Evolutionary conservation across 2,113 vertebrate genomes (phyloP).

Genomic region (Anthoscopus minutus): DNA sequence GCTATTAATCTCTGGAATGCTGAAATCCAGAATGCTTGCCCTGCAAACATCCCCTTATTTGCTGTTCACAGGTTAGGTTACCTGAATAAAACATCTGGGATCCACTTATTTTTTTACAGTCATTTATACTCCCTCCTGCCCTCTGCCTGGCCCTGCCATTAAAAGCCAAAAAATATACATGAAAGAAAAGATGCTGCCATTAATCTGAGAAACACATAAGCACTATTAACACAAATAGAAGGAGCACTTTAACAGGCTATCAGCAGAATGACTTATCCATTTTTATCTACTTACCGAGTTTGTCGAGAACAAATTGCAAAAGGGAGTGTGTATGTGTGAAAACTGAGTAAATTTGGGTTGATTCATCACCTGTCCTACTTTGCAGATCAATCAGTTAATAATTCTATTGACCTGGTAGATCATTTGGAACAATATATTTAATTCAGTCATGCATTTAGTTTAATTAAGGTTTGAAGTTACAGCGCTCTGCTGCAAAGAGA

Average conservation of each 20-base stretch:
- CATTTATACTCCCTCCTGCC: background rate
- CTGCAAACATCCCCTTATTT: background rate
- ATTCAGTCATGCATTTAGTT: conserved; percentile 69
- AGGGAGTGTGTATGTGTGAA: background rate
- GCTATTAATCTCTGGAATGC: background rate
- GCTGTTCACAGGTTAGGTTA: background rate
- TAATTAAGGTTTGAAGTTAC: conserved; percentile 63
- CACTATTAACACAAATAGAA: background rate
- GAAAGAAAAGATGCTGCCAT: background rate
- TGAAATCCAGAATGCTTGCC: background rate
- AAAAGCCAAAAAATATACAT: background rate
- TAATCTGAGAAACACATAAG: background rate
- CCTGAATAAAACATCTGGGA: background rate
- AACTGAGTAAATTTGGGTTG: conserved; percentile 68
- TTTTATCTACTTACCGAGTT: conserved; percentile 61
- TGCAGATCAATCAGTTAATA: conserved; percentile 71
- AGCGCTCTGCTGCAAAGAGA: conserved; percentile 47
- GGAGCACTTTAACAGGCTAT: background rate
- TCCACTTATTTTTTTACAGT: background rate
- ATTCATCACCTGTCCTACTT: conserved; percentile 66
- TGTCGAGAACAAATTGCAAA: conserved; percentile 33
- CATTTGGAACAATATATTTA: conserved; percentile 67
- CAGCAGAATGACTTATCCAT: conserved; percentile 38
- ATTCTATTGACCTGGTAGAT: conserved; percentile 59
- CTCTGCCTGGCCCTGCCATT: no score